A percentile compares a stretch with the other conserved stretches of the same genome.
Evolutionary conservation across 2,888 invertebrate genomes (phyloP).

Genomic region (Brachypterus glaber): DNA sequence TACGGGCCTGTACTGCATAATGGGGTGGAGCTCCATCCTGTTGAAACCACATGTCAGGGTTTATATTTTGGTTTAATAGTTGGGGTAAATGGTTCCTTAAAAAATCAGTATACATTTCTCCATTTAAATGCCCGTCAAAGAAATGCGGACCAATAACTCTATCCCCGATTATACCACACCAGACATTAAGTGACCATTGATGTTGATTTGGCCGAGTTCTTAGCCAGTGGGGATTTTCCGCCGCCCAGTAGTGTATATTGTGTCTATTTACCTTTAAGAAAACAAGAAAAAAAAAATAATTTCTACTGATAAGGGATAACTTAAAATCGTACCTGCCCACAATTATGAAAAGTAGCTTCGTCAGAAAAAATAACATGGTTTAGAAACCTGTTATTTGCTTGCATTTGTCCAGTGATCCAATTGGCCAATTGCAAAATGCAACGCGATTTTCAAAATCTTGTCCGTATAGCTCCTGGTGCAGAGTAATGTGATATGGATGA

Average conservation of each 20-base stretch:
- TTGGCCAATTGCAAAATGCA: too few species aligned
- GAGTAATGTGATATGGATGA: not conserved
- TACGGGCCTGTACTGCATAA: slow-evolving; percentile 2
- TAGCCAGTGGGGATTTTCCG: too few species aligned
- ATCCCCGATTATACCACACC: not conserved
- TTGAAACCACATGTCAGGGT: not conserved
- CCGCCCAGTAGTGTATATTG: too few species aligned
- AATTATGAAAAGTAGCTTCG: not conserved
- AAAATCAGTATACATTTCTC: too few species aligned
- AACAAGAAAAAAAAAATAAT: not conserved
- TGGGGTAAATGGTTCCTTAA: too few species aligned
- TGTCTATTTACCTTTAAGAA: not conserved
- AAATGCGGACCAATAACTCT: not conserved
- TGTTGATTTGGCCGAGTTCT: too few species aligned
- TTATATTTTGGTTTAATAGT: too few species aligned
- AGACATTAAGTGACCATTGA: too few species aligned
- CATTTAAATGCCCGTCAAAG: not conserved
- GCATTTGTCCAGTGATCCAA: too few species aligned
- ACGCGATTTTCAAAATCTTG: slow-evolving; percentile 1
- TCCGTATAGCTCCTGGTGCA: not conserved
- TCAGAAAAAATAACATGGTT: not conserved
- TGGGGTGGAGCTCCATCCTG: slow-evolving; percentile 3
- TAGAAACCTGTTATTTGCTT: too few species aligned
- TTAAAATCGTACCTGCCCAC: not conserved
- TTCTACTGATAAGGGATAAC: not conserved